Conservation (phyloP, 2,797 vertebrate genomes). For the Syngnathus rostellatus region DNA sequence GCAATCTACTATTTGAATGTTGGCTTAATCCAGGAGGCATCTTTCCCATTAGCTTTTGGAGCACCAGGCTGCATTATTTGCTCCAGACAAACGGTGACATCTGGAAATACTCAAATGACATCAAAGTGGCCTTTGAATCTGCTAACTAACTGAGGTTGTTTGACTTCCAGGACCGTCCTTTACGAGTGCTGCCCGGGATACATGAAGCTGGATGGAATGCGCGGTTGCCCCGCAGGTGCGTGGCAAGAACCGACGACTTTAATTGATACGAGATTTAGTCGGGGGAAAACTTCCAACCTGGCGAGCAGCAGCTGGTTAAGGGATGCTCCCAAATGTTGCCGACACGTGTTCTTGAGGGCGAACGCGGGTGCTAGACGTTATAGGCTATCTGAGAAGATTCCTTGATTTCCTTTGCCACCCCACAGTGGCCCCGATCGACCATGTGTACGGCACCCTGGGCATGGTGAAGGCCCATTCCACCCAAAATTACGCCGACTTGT, state of each 20-base stretch:
- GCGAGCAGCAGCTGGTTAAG: background rate
- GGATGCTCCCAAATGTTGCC: constrained; percentile 13
- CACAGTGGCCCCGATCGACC: constrained; percentile 88
- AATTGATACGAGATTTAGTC: constrained; percentile 14
- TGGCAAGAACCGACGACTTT: constrained; percentile 5
- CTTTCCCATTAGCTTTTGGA: constrained; percentile 42
- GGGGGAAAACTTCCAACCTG: background rate
- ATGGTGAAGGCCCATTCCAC: constrained; percentile 81
- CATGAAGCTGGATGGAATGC: constrained; percentile 81
- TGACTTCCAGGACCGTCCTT: constrained; percentile 75
- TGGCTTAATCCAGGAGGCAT: constrained; percentile 28
- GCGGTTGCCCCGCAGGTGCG: constrained; percentile 93
- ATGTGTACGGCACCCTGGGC: constrained; percentile 86
- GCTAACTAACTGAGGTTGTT: constrained; percentile 10
- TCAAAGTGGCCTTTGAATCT: constrained; percentile 4
- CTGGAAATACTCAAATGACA: constrained; percentile 35
- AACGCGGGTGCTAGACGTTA: constrained; percentile 2
- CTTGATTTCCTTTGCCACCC: constrained; percentile 11
- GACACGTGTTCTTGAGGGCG: constrained; percentile 1
- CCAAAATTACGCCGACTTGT: constrained; percentile 79
- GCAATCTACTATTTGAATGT: constrained; percentile 37
- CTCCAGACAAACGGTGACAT: constrained; percentile 50
- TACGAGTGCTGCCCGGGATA: constrained; percentile 98
- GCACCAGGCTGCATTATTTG: constrained; percentile 35
- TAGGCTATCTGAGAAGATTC: background rate